These are phyloP conservation scores for Macrophya annulata DNA, from an alignment of 2,888 invertebrate genomes.

Conservation along the genomic window DNA sequence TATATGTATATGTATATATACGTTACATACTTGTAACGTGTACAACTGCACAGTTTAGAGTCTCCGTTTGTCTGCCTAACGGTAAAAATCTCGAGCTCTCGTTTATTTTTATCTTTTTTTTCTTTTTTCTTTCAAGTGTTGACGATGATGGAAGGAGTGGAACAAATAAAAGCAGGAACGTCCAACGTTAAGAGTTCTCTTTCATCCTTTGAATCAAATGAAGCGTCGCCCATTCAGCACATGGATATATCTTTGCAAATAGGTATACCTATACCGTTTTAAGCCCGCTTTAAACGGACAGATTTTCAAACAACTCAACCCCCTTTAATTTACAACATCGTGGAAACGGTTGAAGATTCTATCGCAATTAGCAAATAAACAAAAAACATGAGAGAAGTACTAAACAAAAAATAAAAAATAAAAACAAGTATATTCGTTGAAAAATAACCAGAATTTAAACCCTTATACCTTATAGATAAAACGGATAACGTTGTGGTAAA, in stretches of 20 bases:
- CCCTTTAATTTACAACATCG: background rate
- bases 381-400: background rate
- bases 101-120: background rate
- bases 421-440: background rate
- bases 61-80: background rate
- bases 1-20: background rate
- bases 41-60: background rate
- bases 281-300: conserved; percentile 1
- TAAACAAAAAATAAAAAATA: background rate
- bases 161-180: conserved; percentile 16
- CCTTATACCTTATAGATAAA: background rate
- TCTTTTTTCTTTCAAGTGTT: background rate
- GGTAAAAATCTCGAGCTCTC: conserved; percentile 15
- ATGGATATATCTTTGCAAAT: background rate
- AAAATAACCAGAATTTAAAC: background rate
- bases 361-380: background rate
- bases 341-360: background rate
- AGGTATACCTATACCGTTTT: background rate
- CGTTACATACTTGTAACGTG: background rate
- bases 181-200: conserved; percentile 24
- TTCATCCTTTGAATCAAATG: conserved; percentile 39
- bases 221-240: background rate
- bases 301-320: background rate
- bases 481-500: background rate
- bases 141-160: background rate